A percentile compares a stretch with the other conserved stretches of the same genome.
phyloP scores from a whole-genome alignment of 2,113 vertebrate species.

The Strix aluco region DNA sequence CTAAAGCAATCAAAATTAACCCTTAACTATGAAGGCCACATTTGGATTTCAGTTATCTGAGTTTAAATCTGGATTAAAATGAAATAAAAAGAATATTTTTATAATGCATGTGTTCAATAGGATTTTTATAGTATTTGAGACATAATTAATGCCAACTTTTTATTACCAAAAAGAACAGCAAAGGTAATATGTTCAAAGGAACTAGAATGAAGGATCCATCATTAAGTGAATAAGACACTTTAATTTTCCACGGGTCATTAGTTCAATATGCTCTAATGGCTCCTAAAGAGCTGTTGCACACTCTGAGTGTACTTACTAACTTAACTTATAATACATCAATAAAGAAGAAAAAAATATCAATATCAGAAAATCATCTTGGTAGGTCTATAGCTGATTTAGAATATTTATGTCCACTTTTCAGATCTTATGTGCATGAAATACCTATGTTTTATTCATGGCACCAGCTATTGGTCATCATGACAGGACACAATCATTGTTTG shows the following conservation, averaged over 20 bases:
- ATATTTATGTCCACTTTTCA: not conserved
- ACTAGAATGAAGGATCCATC: constrained; percentile 28
- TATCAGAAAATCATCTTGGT: constrained; percentile 15
- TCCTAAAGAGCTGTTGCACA: constrained; percentile 16
- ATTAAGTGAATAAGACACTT: constrained; percentile 37
- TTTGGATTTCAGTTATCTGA: no score
- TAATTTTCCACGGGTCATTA: constrained; percentile 49
- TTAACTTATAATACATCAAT: constrained; percentile 16
- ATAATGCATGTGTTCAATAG: not conserved
- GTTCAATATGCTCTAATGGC: constrained; percentile 34
- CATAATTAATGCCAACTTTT: constrained; percentile 11
- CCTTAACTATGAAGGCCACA: no score
- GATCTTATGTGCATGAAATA: not conserved
- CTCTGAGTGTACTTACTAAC: not conserved
- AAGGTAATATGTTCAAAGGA: constrained; percentile 18
- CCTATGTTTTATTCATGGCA: constrained; percentile 6
- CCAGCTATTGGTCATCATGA: not conserved
- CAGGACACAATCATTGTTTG: not conserved
- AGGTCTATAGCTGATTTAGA: not conserved
- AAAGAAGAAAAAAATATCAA: constrained; percentile 23
- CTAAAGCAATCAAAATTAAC: not conserved
- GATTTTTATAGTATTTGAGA: not conserved
- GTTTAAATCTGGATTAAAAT: no score
- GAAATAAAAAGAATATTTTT: not conserved
- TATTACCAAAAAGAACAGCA: constrained; percentile 47